Conservation (phyloP, 1,140 invertebrate genomes). For the Drosophila watanabei region DNA sequence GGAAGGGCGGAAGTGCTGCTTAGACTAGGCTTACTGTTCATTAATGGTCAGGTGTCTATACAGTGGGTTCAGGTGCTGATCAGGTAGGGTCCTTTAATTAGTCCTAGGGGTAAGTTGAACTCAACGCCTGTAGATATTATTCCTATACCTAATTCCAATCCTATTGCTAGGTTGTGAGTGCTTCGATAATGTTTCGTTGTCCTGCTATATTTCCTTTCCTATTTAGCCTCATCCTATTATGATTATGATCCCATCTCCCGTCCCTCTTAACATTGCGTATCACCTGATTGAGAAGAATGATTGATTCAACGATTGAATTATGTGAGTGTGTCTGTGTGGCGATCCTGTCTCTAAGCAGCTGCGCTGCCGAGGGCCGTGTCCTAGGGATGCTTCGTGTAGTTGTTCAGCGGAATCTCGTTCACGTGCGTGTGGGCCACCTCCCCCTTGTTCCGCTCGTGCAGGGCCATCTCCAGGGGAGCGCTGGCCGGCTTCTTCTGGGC, state of each 20-base stretch:
- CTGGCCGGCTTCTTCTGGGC: slow-evolving; percentile 75
- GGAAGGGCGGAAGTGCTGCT: slow-evolving; percentile 19
- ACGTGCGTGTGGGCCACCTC: slow-evolving; percentile 73
- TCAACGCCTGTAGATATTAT: slow-evolving; percentile 36
- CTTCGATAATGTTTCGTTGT: slow-evolving; percentile 41
- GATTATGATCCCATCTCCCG: slow-evolving; percentile 29
- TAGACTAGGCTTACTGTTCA: slow-evolving; percentile 40
- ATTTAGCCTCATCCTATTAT: slow-evolving; percentile 39
- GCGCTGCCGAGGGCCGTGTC: slow-evolving; percentile 75
- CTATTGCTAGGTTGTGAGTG: slow-evolving; percentile 27
- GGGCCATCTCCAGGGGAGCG: slow-evolving; percentile 70
- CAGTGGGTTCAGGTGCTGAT: slow-evolving; percentile 26
- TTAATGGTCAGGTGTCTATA: slow-evolving; percentile 45
- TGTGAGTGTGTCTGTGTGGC: slow-evolving; percentile 2
- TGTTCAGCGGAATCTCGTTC: slow-evolving; percentile 80
- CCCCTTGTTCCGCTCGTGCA: slow-evolving; percentile 79
- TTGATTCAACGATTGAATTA: slow-evolving; percentile 33
- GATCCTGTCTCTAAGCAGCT: slow-evolving; percentile 61
- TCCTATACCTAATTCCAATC: slow-evolving; percentile 23
- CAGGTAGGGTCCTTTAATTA: slow-evolving; percentile 40
- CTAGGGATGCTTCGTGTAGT: slow-evolving; percentile 85
- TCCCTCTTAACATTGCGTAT: slow-evolving; percentile 61
- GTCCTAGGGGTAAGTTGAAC: slow-evolving; percentile 45
- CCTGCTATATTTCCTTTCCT: slow-evolving; percentile 26
- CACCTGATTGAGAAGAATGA: slow-evolving; percentile 64